Evolutionary conservation across 2,113 vertebrate species (phyloP), one percentile per base, ranked within the genome.

Genomic region (Dipodomys stephensi): DNA sequence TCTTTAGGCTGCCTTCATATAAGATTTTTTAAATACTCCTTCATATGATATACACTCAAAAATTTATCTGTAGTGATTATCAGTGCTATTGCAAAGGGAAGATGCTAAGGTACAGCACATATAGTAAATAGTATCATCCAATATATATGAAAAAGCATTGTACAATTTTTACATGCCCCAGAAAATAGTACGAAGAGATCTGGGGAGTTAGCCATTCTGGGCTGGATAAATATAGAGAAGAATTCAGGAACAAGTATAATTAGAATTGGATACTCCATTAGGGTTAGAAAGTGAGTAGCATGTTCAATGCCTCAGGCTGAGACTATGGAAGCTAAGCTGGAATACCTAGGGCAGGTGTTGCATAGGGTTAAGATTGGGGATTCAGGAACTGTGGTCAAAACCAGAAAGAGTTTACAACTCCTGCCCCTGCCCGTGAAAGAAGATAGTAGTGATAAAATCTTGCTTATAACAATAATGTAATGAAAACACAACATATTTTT

Each of bases 11-110:
- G 30, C 15, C 30, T 74, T 85, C 4, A 19, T 67, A 20, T 49
- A 90, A 94, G 81, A 12, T 18, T 69, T 39, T 87, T 68, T n/a
- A 87, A 93, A 65, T 85, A 39, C 12, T 68, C 23, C 28, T 89
- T 92, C 53, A 78, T 13, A 60, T 23, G 60, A 60, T 9, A 53
- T 32, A 2, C 16, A 25, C 4, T 88, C 60, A 86, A 72, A 91
- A 68, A 73, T 76, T 88, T 10, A 30, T 79, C 57, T 67, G 2
- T 78, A 35, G 68, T 60, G 39, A 83, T 71, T 80, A 46, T 30
- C n/a, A 87, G 16, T 91, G 20, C 83, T 65, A 71, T 25, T 49
- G 20, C 25, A 49, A 92, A 82, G 73, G 53, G 87, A 25, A 64
- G 3, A 65, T 60, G 25, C 62, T 23, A 64, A 64, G 7, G 62